Evolutionary conservation across 2,797 vertebrate genomes (phyloP).

Genomic region (Hippoglossus hippoglossus): DNA sequence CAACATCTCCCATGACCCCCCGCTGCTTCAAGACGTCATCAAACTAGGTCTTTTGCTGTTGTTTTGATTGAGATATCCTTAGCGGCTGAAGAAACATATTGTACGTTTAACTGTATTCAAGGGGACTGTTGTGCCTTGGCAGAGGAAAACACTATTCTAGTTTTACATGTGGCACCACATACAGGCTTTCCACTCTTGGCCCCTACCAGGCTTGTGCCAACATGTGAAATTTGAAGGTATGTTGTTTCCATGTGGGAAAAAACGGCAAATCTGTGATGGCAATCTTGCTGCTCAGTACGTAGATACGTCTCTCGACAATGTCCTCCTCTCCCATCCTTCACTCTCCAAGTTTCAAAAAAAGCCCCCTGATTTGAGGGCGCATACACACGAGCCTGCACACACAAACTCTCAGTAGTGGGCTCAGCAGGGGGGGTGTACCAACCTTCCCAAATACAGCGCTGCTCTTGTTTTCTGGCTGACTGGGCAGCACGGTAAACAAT

Average conservation of each 20-base stretch:
- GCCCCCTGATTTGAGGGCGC: not conserved
- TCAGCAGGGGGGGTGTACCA: constrained; percentile 47
- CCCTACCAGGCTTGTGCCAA: not conserved
- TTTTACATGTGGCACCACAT: not conserved
- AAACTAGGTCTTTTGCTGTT: too few relatives aligned
- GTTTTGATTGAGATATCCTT: too few relatives aligned
- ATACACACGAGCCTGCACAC: not conserved
- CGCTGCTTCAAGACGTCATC: too few relatives aligned
- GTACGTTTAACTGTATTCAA: too few relatives aligned
- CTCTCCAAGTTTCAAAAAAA: not conserved
- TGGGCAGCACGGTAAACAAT: constrained; percentile 43
- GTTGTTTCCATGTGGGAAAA: not conserved
- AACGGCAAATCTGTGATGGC: not conserved
- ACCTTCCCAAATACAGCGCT: constrained; percentile 39
- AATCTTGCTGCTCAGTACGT: not conserved
- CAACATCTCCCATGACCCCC: too few relatives aligned
- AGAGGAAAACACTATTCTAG: too few relatives aligned
- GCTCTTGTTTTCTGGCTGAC: constrained; percentile 54
- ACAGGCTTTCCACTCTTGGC: not conserved
- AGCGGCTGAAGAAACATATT: too few relatives aligned
- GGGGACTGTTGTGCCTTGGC: too few relatives aligned
- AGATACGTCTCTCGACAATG: not conserved
- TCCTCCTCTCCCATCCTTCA: not conserved
- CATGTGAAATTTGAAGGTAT: constrained; percentile 3
- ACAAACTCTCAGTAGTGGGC: constrained; percentile 17